Evolutionary conservation across 1,140 invertebrate species (phyloP), one percentile per base, ranked within the genome.

Genomic region (Ostrea edulis): DNA sequence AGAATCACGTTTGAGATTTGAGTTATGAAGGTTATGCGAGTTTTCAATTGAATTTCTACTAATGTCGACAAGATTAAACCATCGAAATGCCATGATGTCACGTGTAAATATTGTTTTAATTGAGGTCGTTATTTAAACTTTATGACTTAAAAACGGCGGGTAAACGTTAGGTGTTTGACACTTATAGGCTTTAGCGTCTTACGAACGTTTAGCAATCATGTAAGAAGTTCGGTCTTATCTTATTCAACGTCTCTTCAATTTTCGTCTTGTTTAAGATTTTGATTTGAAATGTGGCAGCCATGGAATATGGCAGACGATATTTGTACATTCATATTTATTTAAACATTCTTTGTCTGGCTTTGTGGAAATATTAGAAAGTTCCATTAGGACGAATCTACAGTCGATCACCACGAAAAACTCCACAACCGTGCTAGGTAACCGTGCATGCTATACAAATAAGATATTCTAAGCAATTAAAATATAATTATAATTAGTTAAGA

Each of bases 291-390:
- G 68, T 77, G 68, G 68, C 68, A 77, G 68, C 25, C 68, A 35
- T 25, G 68, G 25, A 77, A 77, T 77, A 77, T 77, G 68, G 68
- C 68, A 77, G 68, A 77, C 68, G 68, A 77, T 77, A 77, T 77
- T 44, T 77, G 68, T 77, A 77, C 68, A 77, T 77, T 77, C 68
- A 77, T 77, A 77, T 77, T 77, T 77, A 77, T 77, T 77, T 77
- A 29, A 77, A 77, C 68, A 77, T 77, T 77, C 68, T 77, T 77
- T 77, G 68, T 77, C 68, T 77, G 68, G 25, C 25, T 77, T 22
- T 35, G 68, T 77, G 29, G 68, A 35, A 35, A 77, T 14, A 62
- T 7, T 5, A 35, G 68, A 35, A 77, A 77, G 22, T 62, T 62
- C 55, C 55, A 20, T n/a, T 20, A n/a, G 14, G n/a, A 62, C 20